Evolutionary conservation across 1,140 invertebrate genomes (phyloP).

Genomic region (Dreissena rostriformis): DNA sequence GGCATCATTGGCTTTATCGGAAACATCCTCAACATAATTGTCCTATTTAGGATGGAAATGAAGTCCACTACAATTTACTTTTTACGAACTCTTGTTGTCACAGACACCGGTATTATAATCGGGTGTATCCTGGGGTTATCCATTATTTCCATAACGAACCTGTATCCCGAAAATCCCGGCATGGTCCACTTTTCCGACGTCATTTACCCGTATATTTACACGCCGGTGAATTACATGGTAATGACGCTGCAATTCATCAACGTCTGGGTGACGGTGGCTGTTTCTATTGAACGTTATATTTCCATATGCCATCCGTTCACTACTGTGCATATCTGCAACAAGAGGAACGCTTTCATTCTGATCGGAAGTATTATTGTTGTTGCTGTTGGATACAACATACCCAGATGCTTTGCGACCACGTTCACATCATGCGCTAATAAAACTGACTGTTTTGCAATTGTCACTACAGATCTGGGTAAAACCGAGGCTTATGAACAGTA

Average conservation of each 20-base stretch:
- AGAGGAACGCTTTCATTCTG: slow-evolving; percentile 67
- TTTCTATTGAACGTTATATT: slow-evolving; percentile 78
- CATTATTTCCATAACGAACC: slow-evolving; percentile 58
- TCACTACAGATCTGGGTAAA: slow-evolving; percentile 68
- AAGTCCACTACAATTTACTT: slow-evolving; percentile 78
- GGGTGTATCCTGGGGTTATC: slow-evolving; percentile 85
- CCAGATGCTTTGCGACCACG: slow-evolving; percentile 71
- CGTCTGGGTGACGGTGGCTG: slow-evolving; percentile 79
- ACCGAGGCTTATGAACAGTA: slow-evolving; percentile 66
- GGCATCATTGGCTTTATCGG: slow-evolving; percentile 75
- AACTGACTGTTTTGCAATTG: slow-evolving; percentile 57
- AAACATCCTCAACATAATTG: slow-evolving; percentile 78
- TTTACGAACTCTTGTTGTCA: slow-evolving; percentile 75
- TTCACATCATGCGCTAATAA: slow-evolving; percentile 59
- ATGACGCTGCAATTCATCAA: slow-evolving; percentile 79
- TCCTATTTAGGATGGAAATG: slow-evolving; percentile 77
- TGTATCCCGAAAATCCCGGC: slow-evolving; percentile 82
- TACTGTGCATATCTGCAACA: slow-evolving; percentile 69
- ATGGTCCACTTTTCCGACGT: slow-evolving; percentile 81
- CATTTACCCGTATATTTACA: slow-evolving; percentile 74
- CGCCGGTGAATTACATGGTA: slow-evolving; percentile 70
- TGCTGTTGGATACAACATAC: slow-evolving; percentile 77
- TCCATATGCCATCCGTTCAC: slow-evolving; percentile 78
- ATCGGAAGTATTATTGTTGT: slow-evolving; percentile 65
- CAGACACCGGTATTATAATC: slow-evolving; percentile 84